Percentiles rank a stretch among this genome's conserved stretches.
These are phyloP conservation scores for Cynopterus sphinx DNA, from an alignment of 2,797 vertebrate genomes.

Conservation along the genomic window DNA sequence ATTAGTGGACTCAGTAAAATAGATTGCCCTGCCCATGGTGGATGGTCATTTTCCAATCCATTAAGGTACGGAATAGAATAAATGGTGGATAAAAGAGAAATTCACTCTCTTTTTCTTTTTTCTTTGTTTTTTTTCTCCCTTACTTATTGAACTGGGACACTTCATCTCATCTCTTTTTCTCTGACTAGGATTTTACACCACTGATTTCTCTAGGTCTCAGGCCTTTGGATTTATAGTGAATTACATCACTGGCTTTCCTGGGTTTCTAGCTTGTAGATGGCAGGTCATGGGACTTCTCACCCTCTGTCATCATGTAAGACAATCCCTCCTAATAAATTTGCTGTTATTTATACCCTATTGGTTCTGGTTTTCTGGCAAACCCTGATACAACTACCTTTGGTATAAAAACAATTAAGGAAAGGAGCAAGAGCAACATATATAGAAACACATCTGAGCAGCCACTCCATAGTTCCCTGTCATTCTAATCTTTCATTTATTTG, in stretches of 20 bases:
- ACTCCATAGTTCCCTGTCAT: neutral
- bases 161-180: neutral
- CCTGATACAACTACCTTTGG: neutral
- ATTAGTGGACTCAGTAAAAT: neutral
- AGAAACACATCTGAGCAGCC: neutral
- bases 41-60: neutral
- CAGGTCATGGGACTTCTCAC: neutral
- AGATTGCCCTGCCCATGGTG: neutral
- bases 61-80: neutral
- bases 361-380: neutral
- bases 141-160: neutral
- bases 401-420: neutral
- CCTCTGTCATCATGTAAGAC: neutral
- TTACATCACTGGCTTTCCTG: neutral
- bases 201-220: neutral
- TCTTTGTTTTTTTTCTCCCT: neutral
- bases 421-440: neutral
- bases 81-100: neutral
- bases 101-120: neutral
- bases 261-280: neutral
- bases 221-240: neutral
- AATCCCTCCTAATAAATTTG: neutral
- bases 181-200: neutral
- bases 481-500: neutral
- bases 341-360: neutral